Percentiles rank a stretch among this genome's conserved stretches.
phyloP scores from a whole-genome alignment of 2,888 invertebrate species.

The Drosophila meridionalis region DNA sequence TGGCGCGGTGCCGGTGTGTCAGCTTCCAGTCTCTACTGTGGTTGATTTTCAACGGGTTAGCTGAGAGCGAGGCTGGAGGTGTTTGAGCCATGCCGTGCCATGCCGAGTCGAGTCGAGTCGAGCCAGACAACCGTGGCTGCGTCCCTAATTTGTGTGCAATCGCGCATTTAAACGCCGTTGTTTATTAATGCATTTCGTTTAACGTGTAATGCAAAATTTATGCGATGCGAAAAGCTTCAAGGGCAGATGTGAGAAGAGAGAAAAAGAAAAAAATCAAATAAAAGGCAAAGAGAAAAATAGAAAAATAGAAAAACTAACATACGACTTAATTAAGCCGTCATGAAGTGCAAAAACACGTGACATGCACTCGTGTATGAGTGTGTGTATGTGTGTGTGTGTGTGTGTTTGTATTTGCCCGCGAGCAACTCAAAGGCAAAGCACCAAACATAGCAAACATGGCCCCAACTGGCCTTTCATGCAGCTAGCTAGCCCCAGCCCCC shows the following conservation, averaged over 20 bases:
- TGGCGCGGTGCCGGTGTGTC: slow-evolving; percentile 7
- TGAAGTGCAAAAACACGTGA: slow-evolving; percentile 66
- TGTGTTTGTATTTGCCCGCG: slow-evolving; percentile 22
- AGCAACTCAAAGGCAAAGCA: slow-evolving; percentile 61
- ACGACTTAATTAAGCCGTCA: slow-evolving; percentile 68
- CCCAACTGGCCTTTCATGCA: slow-evolving; percentile 48
- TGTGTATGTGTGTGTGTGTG: neutral
- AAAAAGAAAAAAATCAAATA: slow-evolving; percentile 19
- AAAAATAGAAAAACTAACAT: slow-evolving; percentile 40
- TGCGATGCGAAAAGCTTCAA: slow-evolving; percentile 21
- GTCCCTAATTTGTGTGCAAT: slow-evolving; percentile 73
- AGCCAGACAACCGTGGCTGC: slow-evolving; percentile 57
- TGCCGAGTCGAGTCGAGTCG: neutral
- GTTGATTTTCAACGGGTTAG: slow-evolving; percentile 13
- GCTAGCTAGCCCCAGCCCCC: neutral
- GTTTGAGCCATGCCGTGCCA: slow-evolving; percentile 10
- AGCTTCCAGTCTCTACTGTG: slow-evolving; percentile 23
- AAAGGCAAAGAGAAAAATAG: slow-evolving; percentile 21
- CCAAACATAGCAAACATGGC: slow-evolving; percentile 47
- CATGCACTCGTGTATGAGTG: slow-evolving; percentile 34
- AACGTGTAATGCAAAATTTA: slow-evolving; percentile 60
- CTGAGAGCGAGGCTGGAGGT: neutral
- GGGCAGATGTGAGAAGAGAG: slow-evolving; percentile 6
- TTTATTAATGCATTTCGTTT: slow-evolving; percentile 73
- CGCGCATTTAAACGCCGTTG: slow-evolving; percentile 68